A percentile compares a stretch with the other conserved stretches of the same genome.
Conservation (phyloP, 2,113 vertebrate genomes). For the Delphinapterus leucas region DNA sequence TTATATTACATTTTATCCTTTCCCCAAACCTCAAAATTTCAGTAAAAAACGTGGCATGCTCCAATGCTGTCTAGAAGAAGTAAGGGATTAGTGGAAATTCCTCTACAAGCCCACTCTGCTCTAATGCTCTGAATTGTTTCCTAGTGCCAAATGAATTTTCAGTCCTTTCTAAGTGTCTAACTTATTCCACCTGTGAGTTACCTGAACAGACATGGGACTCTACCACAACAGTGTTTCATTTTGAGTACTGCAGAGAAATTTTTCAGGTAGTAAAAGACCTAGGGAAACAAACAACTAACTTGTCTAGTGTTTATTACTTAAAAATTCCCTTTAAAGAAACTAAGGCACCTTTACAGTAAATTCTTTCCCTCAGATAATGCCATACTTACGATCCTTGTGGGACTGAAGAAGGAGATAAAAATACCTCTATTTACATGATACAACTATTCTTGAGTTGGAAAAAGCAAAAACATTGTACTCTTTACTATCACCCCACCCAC, state of each 20-base stretch:
- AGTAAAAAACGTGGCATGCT: background rate
- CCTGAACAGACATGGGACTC: background rate
- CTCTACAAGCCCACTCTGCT: background rate
- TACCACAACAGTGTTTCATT: background rate
- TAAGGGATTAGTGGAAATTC: conserved; percentile 2
- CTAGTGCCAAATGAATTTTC: background rate
- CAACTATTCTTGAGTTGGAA: background rate
- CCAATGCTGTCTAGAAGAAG: background rate
- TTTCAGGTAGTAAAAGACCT: background rate
- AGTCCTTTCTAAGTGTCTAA: background rate
- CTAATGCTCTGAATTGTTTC: background rate
- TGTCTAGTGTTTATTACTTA: background rate
- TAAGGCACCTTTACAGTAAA: background rate
- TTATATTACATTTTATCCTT: conserved; percentile 31
- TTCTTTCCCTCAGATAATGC: background rate
- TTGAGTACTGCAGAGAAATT: background rate
- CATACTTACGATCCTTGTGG: background rate
- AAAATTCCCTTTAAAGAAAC: background rate
- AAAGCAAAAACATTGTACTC: background rate
- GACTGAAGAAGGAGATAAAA: background rate
- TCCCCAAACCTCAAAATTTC: conserved; percentile 24
- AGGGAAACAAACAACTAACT: background rate
- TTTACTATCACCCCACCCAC: background rate
- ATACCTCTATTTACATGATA: background rate
- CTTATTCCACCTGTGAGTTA: background rate